These are phyloP conservation scores for Drosophila trichaetosa DNA, from an alignment of 2,888 invertebrate genomes.

Conservation along the genomic window DNA sequence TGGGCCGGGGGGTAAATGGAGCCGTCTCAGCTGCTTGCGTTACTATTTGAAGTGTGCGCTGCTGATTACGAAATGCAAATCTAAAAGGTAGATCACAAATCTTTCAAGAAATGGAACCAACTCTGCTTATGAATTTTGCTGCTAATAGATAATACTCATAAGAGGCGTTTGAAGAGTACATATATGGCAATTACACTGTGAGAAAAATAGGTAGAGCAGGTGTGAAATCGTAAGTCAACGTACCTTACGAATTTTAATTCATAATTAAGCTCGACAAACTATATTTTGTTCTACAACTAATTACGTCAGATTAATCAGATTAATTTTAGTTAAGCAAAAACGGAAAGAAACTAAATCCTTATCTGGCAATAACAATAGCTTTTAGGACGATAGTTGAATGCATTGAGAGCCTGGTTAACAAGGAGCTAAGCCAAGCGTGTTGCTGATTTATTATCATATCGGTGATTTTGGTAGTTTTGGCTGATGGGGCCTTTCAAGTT, in stretches of 20 bases:
- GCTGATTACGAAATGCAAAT: slow-evolving; percentile 37
- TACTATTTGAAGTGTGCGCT: slow-evolving; percentile 52
- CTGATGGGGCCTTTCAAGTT: neutral
- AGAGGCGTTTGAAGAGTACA: neutral
- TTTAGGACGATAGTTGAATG: neutral
- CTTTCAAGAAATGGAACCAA: neutral
- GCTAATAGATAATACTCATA: neutral
- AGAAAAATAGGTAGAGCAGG: neutral
- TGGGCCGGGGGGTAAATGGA: neutral
- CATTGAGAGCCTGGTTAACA: neutral
- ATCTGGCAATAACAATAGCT: neutral
- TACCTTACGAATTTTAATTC: neutral
- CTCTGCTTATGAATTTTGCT: neutral
- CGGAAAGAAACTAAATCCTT: neutral
- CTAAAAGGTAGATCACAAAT: neutral
- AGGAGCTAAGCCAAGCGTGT: neutral
- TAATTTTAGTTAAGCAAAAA: neutral
- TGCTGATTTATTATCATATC: neutral
- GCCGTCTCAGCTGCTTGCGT: slow-evolving; percentile 31
- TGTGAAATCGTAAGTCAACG: too few relatives aligned
- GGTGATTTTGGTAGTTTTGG: neutral
- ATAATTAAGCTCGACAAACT: neutral
- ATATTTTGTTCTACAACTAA: neutral
- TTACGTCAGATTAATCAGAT: neutral
- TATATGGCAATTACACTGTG: neutral